A percentile compares a stretch with the other conserved stretches of the same genome.
phyloP scores from a whole-genome alignment of 2,888 invertebrate species.

The Rhamnusium bicolor region DNA sequence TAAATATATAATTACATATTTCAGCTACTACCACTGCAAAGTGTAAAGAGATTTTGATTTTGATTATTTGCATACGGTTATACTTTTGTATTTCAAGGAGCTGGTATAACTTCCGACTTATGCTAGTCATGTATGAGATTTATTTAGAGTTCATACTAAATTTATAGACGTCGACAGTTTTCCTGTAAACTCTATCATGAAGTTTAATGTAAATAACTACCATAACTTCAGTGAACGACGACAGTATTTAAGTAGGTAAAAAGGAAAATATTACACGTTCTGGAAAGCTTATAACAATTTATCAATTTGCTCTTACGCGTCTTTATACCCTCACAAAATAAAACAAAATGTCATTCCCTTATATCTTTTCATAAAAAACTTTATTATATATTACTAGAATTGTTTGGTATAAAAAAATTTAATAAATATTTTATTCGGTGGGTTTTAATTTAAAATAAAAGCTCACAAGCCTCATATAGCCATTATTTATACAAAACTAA shows the following conservation, averaged over 20 bases:
- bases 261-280: constrained; percentile 54
- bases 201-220: constrained; percentile 51
- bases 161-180: constrained; percentile 48
- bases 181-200: constrained; percentile 51
- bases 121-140: constrained; percentile 34
- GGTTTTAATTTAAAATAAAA: background rate
- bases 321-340: constrained; percentile 19
- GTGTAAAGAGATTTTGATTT: background rate
- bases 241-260: constrained; percentile 56
- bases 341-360: background rate
- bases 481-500: constrained; percentile 1
- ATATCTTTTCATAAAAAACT: background rate
- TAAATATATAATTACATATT: too few relatives aligned
- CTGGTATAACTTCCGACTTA: constrained; percentile 5
- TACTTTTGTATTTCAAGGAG: background rate
- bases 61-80: background rate
- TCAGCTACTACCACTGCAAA: too few relatives aligned
- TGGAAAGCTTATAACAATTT: constrained; percentile 54
- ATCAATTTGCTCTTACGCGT: constrained; percentile 50
- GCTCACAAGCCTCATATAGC: background rate
- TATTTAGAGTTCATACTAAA: constrained; percentile 42
- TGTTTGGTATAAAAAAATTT: background rate
- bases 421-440: background rate
- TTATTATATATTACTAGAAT: constrained; percentile 8
- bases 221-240: constrained; percentile 51